phyloP scores from a whole-genome alignment of 2,888 invertebrate species.

The Schrankia costaestrigalis region DNA sequence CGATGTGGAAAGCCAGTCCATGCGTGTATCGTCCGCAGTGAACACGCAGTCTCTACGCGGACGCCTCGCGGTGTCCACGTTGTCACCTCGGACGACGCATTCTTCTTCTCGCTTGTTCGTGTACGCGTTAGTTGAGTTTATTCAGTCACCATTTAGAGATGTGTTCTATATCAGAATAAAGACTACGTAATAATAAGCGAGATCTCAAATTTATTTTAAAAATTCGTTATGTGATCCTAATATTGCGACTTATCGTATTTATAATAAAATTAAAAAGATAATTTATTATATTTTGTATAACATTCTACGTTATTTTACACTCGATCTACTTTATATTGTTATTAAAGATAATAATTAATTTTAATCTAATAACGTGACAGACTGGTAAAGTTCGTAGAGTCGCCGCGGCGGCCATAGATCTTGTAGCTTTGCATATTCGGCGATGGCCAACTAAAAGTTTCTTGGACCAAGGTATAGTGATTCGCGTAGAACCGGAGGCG shows the following conservation, averaged over 20 bases:
- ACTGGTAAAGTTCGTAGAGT: constrained; percentile 81
- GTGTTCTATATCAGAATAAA: constrained; percentile 78
- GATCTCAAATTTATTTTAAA: constrained; percentile 80
- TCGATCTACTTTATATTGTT: constrained; percentile 77
- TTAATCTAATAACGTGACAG: constrained; percentile 81
- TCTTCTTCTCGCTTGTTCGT: constrained; percentile 71
- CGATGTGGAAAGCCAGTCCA: constrained; percentile 41
- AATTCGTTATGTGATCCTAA: constrained; percentile 76
- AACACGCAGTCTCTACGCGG: constrained; percentile 6
- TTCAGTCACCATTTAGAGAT: constrained; percentile 75
- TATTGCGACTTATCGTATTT: constrained; percentile 75
- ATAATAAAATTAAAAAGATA: constrained; percentile 73
- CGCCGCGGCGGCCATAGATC: constrained; percentile 79
- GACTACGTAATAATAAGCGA: constrained; percentile 80
- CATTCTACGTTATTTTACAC: constrained; percentile 79
- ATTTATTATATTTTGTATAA: constrained; percentile 80
- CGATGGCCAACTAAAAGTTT: constrained; percentile 77
- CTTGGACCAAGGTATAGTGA: constrained; percentile 80
- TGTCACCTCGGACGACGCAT: constrained; percentile 33
- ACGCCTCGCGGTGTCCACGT: constrained; percentile 10
- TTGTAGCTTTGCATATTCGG: constrained; percentile 80
- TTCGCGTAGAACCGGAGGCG: constrained; percentile 80
- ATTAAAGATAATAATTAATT: constrained; percentile 80
- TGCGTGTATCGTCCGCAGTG: constrained; percentile 13
- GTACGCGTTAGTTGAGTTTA: constrained; percentile 68